These are phyloP conservation scores for Phalangium opilio DNA, from an alignment of 2,888 invertebrate genomes.

Conservation along the genomic window DNA sequence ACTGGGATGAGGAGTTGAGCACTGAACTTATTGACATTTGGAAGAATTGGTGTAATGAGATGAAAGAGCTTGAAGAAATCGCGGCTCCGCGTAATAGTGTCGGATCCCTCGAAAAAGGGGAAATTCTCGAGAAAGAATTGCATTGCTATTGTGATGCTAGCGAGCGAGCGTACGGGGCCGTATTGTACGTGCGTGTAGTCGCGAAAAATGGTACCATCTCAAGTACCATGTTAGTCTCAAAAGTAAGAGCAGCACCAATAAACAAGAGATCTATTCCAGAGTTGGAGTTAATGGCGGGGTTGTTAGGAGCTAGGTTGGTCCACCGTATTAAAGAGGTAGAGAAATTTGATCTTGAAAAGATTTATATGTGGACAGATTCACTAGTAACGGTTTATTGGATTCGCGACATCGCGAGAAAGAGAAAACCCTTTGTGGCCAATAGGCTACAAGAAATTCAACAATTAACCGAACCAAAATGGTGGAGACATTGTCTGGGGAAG, in stretches of 20 bases:
- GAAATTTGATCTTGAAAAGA: background rate
- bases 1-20: conserved; percentile 21
- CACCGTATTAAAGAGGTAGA: background rate
- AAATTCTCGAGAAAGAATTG: background rate
- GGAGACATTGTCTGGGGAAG: conserved; percentile 20
- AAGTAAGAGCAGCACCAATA: conserved; percentile 20
- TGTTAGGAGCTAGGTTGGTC: conserved; percentile 2
- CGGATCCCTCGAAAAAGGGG: too few relatives aligned
- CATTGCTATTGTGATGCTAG: conserved; percentile 19
- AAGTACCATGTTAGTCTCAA: conserved; percentile 6
- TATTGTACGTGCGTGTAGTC: conserved; percentile 13
- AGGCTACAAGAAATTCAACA: conserved; percentile 20
- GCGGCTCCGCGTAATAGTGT: background rate
- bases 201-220: too few relatives aligned
- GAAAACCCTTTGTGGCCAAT: conserved; percentile 22
- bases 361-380: conserved; percentile 18
- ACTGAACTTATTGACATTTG: conserved; percentile 1
- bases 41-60: background rate
- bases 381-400: conserved; percentile 20
- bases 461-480: conserved; percentile 7
- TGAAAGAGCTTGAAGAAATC: too few relatives aligned
- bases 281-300: conserved; percentile 19
- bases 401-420: conserved; percentile 5
- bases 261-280: conserved; percentile 19
- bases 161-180: conserved; percentile 18